Evolutionary conservation across 1,140 invertebrate genomes (phyloP).

Genomic region (Eumaeus atala): DNA sequence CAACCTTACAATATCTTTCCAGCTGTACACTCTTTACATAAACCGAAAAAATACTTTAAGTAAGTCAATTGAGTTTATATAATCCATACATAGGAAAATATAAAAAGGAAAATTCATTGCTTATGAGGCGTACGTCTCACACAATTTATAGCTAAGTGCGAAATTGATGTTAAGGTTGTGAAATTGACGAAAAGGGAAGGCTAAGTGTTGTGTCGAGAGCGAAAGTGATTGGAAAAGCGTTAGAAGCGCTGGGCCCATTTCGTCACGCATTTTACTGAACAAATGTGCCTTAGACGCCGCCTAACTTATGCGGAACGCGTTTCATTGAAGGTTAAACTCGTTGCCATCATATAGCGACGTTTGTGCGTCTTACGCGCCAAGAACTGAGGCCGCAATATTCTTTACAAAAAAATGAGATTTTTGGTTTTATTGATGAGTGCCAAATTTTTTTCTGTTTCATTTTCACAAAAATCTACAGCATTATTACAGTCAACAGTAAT

Average conservation of each 20-base stretch:
- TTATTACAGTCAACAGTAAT: too few relatives aligned
- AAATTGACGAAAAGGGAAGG: slow-evolving; percentile 69
- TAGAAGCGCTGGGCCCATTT: slow-evolving; percentile 50
- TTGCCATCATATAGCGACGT: slow-evolving; percentile 41
- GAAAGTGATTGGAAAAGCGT: slow-evolving; percentile 54
- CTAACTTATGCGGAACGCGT: slow-evolving; percentile 60
- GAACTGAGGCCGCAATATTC: neutral
- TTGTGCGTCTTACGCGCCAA: slow-evolving; percentile 27
- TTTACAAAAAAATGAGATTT: too few relatives aligned
- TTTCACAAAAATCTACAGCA: too few relatives aligned
- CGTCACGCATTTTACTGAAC: slow-evolving; percentile 64
- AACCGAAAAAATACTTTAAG: too few relatives aligned
- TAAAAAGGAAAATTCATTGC: slow-evolving; percentile 1
- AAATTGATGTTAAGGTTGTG: slow-evolving; percentile 65
- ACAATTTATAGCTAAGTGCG: slow-evolving; percentile 45
- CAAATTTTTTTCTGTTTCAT: too few relatives aligned
- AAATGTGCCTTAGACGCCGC: slow-evolving; percentile 60
- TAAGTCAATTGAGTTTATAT: too few relatives aligned
- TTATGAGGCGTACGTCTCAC: slow-evolving; percentile 19
- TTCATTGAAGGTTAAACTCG: slow-evolving; percentile 59
- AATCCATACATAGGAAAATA: too few relatives aligned
- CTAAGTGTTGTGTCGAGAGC: slow-evolving; percentile 56
- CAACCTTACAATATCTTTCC: too few relatives aligned
- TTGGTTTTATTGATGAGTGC: too few relatives aligned
- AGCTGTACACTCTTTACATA: too few relatives aligned